A percentile compares a stretch with the other conserved stretches of the same genome.
Evolutionary conservation across 2,888 invertebrate species (phyloP).

Genomic region (Trypoxylon attenuatum): DNA sequence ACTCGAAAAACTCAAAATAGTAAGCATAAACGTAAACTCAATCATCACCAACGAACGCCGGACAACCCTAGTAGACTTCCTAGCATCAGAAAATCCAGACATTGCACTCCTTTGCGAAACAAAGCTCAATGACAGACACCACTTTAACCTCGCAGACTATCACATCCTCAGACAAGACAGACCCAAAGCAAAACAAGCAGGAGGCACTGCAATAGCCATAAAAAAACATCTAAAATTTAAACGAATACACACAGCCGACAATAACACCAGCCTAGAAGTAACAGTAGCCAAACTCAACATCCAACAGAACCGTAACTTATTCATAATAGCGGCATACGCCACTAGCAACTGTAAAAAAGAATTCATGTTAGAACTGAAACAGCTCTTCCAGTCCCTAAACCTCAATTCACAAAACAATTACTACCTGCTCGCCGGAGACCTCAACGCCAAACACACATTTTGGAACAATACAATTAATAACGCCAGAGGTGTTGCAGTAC

Average conservation of each 20-base stretch:
- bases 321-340: slow-evolving; percentile 31
- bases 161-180: neutral
- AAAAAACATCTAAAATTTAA: slow-evolving; percentile 8
- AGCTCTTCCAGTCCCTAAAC: slow-evolving; percentile 5
- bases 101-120: neutral
- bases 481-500: neutral
- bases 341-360: slow-evolving; percentile 13
- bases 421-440: slow-evolving; percentile 38
- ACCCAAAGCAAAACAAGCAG: slow-evolving; percentile 27
- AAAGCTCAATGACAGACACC: neutral
- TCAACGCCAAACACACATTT: slow-evolving; percentile 10
- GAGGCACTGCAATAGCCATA: slow-evolving; percentile 38
- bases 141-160: neutral
- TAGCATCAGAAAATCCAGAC: neutral
- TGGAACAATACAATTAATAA: slow-evolving; percentile 11
- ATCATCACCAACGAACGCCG: neutral
- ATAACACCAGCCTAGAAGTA: slow-evolving; percentile 13
- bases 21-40: neutral
- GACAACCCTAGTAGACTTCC: neutral
- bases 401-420: slow-evolving; percentile 8
- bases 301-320: neutral
- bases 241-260: neutral
- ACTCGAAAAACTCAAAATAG: neutral
- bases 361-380: slow-evolving; percentile 33
- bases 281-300: slow-evolving; percentile 19